Evolutionary conservation across 2,797 vertebrate genomes (phyloP).

Genomic region (Melopsittacus undulatus): DNA sequence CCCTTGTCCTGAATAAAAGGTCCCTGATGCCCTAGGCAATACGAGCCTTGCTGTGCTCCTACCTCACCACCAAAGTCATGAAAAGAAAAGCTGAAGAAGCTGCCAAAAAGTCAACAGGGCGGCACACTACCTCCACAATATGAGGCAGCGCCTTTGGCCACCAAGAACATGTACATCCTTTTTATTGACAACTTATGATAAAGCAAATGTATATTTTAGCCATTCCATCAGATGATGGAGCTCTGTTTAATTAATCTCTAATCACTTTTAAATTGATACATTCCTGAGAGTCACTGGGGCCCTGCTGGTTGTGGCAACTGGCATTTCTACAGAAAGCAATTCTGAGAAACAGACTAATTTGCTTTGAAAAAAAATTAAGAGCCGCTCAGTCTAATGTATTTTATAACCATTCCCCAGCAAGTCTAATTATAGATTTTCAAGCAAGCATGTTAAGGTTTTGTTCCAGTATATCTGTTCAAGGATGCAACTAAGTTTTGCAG

Average conservation of each 20-base stretch:
- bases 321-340: slow-evolving; percentile 4
- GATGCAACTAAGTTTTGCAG: not conserved
- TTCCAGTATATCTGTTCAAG: not conserved
- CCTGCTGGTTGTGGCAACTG: not conserved
- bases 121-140: not conserved
- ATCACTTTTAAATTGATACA: not conserved
- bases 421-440: not conserved
- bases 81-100: not conserved
- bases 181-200: not conserved
- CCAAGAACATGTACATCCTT: fast-evolving
- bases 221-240: not conserved
- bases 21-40: not conserved
- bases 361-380: not conserved
- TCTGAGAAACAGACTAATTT: slow-evolving; percentile 9
- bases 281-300: not conserved
- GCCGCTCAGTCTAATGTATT: not conserved
- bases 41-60: not conserved
- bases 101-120: not conserved
- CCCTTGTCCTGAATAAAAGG: not conserved
- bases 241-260: not conserved
- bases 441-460: not conserved
- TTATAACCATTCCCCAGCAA: not conserved
- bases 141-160: fast-evolving
- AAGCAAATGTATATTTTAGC: not conserved
- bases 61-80: not conserved